Evolutionary conservation across 2,888 invertebrate species (phyloP).

Genomic region (Drosophila rellima): DNA sequence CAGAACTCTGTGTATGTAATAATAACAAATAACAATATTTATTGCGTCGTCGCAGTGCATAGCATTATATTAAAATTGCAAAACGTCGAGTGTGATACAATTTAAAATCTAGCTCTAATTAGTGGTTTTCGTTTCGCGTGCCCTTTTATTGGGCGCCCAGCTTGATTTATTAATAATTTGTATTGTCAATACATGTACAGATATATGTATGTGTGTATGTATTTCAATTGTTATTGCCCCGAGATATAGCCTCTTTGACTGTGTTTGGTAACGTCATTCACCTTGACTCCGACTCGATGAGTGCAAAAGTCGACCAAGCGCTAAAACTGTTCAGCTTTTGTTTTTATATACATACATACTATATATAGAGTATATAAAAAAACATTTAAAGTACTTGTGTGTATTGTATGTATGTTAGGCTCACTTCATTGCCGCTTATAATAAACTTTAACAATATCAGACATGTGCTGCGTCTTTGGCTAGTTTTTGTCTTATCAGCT

Average conservation of each 20-base stretch:
- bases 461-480: constrained; percentile 22
- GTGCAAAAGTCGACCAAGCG: constrained; percentile 67
- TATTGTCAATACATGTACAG: constrained; percentile 44
- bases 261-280: constrained; percentile 75
- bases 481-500: constrained; percentile 55
- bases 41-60: constrained; percentile 49
- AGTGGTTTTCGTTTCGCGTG: background rate
- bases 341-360: constrained; percentile 11
- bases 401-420: no score
- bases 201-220: background rate
- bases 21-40: constrained; percentile 70
- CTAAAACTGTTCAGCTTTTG: constrained; percentile 37
- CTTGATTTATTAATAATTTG: constrained; percentile 77
- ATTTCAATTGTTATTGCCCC: constrained; percentile 41
- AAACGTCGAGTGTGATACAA: constrained; percentile 22
- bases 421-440: constrained; percentile 15
- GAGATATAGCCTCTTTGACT: constrained; percentile 36
- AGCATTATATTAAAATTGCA: constrained; percentile 33
- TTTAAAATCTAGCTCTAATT: constrained; percentile 8
- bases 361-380: background rate
- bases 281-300: constrained; percentile 66
- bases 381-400: constrained; percentile 8
- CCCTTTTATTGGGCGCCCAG: constrained; percentile 45
- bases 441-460: constrained; percentile 27
- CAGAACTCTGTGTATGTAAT: constrained; percentile 49